These are phyloP conservation scores for Tringa solitaria DNA, from an alignment of 2,113 vertebrate genomes.

Conservation along the genomic window DNA sequence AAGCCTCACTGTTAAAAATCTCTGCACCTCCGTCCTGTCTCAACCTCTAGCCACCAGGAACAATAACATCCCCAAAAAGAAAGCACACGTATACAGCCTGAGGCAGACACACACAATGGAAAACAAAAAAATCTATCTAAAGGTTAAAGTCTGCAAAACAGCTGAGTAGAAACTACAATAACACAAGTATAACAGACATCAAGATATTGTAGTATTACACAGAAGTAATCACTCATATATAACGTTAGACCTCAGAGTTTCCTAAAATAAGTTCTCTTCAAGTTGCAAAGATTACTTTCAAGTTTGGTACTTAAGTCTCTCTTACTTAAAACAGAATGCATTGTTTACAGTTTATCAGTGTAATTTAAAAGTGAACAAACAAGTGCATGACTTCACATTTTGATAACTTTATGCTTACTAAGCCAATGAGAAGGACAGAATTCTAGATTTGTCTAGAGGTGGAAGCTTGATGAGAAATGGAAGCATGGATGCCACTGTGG, in stretches of 20 bases:
- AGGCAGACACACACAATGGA: not conserved
- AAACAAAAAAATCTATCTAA: not conserved
- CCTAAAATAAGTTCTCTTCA: not conserved
- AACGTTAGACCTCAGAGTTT: not conserved
- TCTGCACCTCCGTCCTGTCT: not conserved
- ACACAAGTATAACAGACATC: not conserved
- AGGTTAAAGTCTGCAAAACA: not conserved
- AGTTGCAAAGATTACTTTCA: not conserved
- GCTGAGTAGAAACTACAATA: not conserved
- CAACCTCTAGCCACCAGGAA: not conserved
- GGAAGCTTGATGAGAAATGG: not conserved
- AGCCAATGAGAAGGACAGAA: not conserved
- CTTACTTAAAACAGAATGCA: not conserved
- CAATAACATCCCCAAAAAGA: not conserved
- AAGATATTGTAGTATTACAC: not conserved
- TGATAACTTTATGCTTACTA: not conserved
- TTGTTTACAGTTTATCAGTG: not conserved
- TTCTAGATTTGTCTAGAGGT: not conserved
- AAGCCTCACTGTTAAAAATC: not conserved
- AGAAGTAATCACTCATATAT: not conserved
- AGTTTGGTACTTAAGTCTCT: not conserved
- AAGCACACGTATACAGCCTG: accelerated
- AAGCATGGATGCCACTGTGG: not conserved
- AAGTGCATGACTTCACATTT: not conserved
- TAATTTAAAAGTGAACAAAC: not conserved